A percentile compares a stretch with the other conserved stretches of the same genome.
Evolutionary conservation across 2,888 invertebrate species (phyloP).

Genomic region (Torymus texanus): DNA sequence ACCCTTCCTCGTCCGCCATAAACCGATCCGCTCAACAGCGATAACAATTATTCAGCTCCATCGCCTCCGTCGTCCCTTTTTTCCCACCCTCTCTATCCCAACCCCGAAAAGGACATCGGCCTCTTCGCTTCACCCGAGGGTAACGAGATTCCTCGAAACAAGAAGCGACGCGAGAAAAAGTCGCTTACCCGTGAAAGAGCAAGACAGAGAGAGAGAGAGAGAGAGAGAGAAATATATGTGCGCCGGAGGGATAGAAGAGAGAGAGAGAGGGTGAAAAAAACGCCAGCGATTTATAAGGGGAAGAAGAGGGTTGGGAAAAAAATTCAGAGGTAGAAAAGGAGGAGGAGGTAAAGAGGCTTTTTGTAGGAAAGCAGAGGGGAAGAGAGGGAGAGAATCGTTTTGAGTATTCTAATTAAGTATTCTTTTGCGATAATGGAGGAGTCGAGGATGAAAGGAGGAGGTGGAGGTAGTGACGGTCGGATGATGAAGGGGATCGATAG

Average conservation of each 20-base stretch:
- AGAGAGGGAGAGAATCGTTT: not conserved
- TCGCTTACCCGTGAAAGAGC: not conserved
- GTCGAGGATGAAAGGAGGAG: not conserved
- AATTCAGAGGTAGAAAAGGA: not conserved
- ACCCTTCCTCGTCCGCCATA: too few species aligned
- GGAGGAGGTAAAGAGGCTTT: not conserved
- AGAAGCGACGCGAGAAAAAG: not conserved
- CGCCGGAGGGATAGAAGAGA: not conserved
- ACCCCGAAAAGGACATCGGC: too few species aligned
- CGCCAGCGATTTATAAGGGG: too few species aligned
- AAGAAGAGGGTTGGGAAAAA: not conserved
- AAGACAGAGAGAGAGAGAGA: not conserved
- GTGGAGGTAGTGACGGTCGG: not conserved
- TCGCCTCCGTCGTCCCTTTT: too few species aligned
- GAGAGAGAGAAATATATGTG: not conserved
- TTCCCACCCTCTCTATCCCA: too few species aligned
- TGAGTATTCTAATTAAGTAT: conserved; percentile 20
- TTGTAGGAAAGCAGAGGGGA: not conserved
- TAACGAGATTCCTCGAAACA: too few species aligned
- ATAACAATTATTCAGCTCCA: too few species aligned
- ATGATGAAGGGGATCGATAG: conserved; percentile 11
- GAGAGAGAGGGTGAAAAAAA: not conserved
- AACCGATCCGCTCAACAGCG: too few species aligned
- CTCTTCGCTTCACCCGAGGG: too few species aligned
- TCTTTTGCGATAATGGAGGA: not conserved